These are phyloP conservation scores for Eueremaeus valkanovi DNA, from an alignment of 2,888 invertebrate species.

Conservation along the genomic window DNA sequence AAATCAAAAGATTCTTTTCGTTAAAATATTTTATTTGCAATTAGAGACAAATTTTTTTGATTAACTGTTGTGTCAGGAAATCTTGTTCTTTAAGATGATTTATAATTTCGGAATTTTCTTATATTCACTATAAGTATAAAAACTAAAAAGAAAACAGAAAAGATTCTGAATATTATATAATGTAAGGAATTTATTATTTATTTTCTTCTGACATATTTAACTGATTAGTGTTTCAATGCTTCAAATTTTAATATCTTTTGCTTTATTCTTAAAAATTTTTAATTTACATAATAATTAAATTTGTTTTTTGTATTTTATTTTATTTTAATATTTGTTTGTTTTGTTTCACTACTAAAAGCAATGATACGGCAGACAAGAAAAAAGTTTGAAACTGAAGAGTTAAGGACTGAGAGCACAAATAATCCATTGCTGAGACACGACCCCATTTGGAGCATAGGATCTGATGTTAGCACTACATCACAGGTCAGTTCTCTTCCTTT, in stretches of 20 bases:
- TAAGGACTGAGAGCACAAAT: slow-evolving; percentile 1
- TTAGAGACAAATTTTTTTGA: slow-evolving; percentile 7
- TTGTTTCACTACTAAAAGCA: too few relatives aligned
- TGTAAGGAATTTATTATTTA: slow-evolving; percentile 6
- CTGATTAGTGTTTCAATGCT: slow-evolving; percentile 20
- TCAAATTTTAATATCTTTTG: not conserved
- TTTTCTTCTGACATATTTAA: slow-evolving; percentile 4
- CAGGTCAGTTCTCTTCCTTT: slow-evolving; percentile 32
- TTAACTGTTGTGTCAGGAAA: not conserved
- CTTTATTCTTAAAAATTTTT: not conserved
- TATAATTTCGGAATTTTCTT: not conserved
- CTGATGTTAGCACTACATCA: slow-evolving; percentile 24
- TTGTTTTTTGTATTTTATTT: too few relatives aligned
- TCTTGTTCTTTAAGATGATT: not conserved
- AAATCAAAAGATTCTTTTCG: not conserved
- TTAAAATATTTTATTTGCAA: not conserved
- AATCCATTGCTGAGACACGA: not conserved
- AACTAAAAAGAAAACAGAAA: too few relatives aligned
- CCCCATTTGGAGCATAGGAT: slow-evolving; percentile 19
- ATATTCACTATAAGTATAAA: not conserved
- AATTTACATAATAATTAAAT: not conserved
- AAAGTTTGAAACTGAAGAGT: slow-evolving; percentile 26
- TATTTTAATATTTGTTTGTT: too few relatives aligned
- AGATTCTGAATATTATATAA: not conserved
- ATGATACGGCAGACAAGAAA: slow-evolving; percentile 26